Base-by-base conservation (phyloP, 2,113 vertebrate species). In the Tympanuchus pallidicinctus region DNA sequence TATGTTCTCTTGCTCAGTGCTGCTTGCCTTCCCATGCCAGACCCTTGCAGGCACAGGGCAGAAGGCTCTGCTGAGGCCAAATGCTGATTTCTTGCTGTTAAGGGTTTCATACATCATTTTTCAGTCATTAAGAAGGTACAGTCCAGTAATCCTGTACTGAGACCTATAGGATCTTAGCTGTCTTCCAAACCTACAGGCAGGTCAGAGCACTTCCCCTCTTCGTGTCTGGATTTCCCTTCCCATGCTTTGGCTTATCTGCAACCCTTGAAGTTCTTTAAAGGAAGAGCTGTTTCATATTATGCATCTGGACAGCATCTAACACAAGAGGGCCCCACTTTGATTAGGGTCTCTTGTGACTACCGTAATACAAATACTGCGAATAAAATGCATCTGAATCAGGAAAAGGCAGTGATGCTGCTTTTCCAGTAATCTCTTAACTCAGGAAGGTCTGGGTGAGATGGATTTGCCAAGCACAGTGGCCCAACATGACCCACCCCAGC, bases 281-380 rank as follows among this genome's bases (percentile, higher is more conserved):
- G 91, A 94, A 66, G 92, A 95, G 57, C 91, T 95, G 89, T 13
- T 94, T 95, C 84, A 4, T 57, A 67, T 95, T 82, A 90, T 25
- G 54, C 54, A 38, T 91, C 95, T 96, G 96, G 86, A 94, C 78
- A 94, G 70, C 48, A 63, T 96, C 83, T 95, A 89, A 89, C 70
- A 48, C 63, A 69, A 48, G 86, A 92, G 80, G 88, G 92, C 89
- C 95, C 71, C 86, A 13, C 76, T 90, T 92, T 93, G 90, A 95
- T 94, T 94, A 69, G 76, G 90, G 89, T 93, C 94, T 91, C 94
- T 57, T 69, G 96, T 86, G 94, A 83, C 88, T 77, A 70, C 91
- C 0, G 4, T 72, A 86, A 91, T 8, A 54, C 91, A 86, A 93
- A 84, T 72, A 40, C 73, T 69, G 77, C 57, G 92, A 78, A 94